phyloP scores from a whole-genome alignment of 2,113 vertebrate species.

The Nicator chloris region DNA sequence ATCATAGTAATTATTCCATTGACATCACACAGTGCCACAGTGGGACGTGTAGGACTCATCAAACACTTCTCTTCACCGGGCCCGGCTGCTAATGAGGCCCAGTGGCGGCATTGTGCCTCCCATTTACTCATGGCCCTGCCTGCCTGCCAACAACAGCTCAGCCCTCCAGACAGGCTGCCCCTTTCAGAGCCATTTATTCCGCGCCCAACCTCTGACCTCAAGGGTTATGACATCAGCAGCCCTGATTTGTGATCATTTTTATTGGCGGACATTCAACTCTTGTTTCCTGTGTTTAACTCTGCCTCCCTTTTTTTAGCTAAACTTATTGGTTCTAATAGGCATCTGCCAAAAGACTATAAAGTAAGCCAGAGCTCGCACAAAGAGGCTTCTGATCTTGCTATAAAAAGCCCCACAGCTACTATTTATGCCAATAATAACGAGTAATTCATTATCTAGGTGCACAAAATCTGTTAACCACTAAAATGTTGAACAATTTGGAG shows the following conservation, averaged over 20 bases:
- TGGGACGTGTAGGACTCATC: slow-evolving; percentile 77
- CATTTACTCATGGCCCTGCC: slow-evolving; percentile 76
- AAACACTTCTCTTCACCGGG: slow-evolving; percentile 76
- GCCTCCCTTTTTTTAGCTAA: slow-evolving; percentile 67
- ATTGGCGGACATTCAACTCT: slow-evolving; percentile 78
- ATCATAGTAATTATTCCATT: slow-evolving; percentile 88
- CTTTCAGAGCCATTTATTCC: slow-evolving; percentile 79
- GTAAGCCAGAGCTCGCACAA: slow-evolving; percentile 74
- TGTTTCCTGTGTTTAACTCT: slow-evolving; percentile 79
- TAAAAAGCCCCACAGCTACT: slow-evolving; percentile 68
- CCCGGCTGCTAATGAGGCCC: slow-evolving; percentile 79
- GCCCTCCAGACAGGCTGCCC: slow-evolving; percentile 76
- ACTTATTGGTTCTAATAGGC: slow-evolving; percentile 76
- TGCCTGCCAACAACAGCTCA: slow-evolving; percentile 75
- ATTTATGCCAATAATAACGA: slow-evolving; percentile 71
- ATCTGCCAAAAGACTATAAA: slow-evolving; percentile 74
- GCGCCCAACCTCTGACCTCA: slow-evolving; percentile 75
- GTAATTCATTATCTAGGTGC: slow-evolving; percentile 76
- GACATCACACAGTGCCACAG: slow-evolving; percentile 76
- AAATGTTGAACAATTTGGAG: slow-evolving; percentile 71
- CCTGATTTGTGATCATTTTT: slow-evolving; percentile 80
- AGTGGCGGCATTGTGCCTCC: slow-evolving; percentile 75
- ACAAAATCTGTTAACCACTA: slow-evolving; percentile 71
- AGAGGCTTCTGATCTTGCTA: slow-evolving; percentile 71
- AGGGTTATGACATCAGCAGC: slow-evolving; percentile 81